phyloP scores from a whole-genome alignment of 1,140 invertebrate genomes.

The Nasonia vitripennis region DNA sequence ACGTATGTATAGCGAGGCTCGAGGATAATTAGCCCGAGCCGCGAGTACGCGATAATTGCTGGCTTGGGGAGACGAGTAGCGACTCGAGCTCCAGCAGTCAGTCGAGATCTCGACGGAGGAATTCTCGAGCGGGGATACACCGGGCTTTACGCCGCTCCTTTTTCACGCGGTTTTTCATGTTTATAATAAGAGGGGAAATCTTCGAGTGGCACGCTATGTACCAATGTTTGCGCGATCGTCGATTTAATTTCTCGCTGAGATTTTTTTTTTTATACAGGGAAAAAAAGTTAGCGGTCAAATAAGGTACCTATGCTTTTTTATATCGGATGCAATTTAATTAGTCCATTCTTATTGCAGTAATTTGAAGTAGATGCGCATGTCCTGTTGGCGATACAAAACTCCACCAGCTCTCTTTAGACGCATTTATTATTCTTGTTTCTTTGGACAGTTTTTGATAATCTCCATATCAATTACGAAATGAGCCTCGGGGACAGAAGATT shows the following conservation, averaged over 20 bases:
- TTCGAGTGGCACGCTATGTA: not conserved
- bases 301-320: too few species aligned
- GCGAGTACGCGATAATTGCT: constrained; percentile 65
- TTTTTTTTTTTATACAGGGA: too few species aligned
- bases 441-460: too few species aligned
- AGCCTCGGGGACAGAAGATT: not conserved
- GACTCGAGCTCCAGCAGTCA: not conserved
- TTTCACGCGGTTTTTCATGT: not conserved
- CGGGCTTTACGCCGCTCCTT: not conserved
- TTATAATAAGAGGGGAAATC: not conserved
- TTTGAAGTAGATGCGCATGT: too few species aligned
- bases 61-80: constrained; percentile 35
- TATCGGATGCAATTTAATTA: too few species aligned
- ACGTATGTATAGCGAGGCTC: not conserved
- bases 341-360: too few species aligned
- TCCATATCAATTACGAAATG: not conserved
- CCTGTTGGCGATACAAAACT: too few species aligned
- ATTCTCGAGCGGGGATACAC: not conserved
- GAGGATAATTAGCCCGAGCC: constrained; percentile 43
- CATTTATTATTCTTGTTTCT: too few species aligned
- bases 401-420: too few species aligned
- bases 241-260: too few species aligned
- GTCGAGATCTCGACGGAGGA: not conserved
- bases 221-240: too few species aligned
- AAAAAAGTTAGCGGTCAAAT: too few species aligned